Base-by-base conservation (phyloP, 35 echinoderm and acorn worm genomes). In the Ophioderma brevispina region DNA sequence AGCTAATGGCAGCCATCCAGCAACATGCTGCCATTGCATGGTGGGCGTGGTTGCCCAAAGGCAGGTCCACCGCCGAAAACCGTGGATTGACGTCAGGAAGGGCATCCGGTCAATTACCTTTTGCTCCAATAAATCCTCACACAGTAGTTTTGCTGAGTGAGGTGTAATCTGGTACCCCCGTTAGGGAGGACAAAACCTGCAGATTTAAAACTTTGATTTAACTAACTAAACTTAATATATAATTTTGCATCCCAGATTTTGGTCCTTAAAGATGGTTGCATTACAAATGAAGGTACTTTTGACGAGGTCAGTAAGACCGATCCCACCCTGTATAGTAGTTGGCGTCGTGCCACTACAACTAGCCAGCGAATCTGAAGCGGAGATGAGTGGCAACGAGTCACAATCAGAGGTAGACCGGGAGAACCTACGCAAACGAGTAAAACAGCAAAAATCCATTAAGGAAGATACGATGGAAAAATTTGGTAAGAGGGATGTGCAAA, bases 181-280 rank as follows among this genome's bases (percentile, higher is more conserved):
- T n/a, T n/a, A n/a, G n/a, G n/a, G n/a, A n/a, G n/a, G n/a, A n/a
- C n/a, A n/a, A n/a, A n/a, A n/a, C n/a, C n/a, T n/a, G n/a, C n/a
- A n/a, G n/a, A n/a, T n/a, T n/a, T n/a, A n/a, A n/a, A n/a, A n/a
- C n/a, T n/a, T n/a, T n/a, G n/a, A n/a, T n/a, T n/a, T n/a, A n/a
- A n/a, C n/a, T n/a, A n/a, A n/a, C n/a, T n/a, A n/a, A n/a, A n/a
- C n/a, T n/a, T n/a, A n/a, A n/a, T n/a, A n/a, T n/a, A n/a, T n/a
- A n/a, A n/a, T n/a, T n/a, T n/a, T 46, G 4, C 41, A 31, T 56
- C n/a, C 39, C 35, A 94, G 92, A 90, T 94, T 18, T 64, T 94
- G 50, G 87, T 90, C 28, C 14, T 94, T 31, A 89, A 94, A 41
- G 92, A 90, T 21, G 92, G 92, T 8, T 33, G 63, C 6, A 81